These are phyloP conservation scores for Bubalus kerabau DNA, from an alignment of 2,113 vertebrate genomes.

Conservation along the genomic window DNA sequence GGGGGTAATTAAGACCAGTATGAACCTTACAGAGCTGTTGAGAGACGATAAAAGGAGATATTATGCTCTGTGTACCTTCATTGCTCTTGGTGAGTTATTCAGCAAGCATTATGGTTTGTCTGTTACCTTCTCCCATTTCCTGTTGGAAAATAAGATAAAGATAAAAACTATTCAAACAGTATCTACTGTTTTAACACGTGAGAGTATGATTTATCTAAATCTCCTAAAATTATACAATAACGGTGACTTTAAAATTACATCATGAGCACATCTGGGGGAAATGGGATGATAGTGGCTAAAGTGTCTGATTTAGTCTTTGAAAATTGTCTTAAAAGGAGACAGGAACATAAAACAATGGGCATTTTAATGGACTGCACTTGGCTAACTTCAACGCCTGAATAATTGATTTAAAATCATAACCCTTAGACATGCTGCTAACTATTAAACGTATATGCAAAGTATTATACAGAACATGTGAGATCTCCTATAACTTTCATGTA, in stretches of 20 bases:
- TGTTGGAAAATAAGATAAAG: neutral
- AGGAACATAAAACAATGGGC: constrained; percentile 8
- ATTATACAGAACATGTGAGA: neutral
- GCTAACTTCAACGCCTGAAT: neutral
- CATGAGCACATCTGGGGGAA: neutral
- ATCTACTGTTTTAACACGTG: neutral
- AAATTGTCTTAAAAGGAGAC: constrained; percentile 42
- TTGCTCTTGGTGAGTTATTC: neutral
- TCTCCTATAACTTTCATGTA: neutral
- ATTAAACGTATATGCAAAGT: neutral
- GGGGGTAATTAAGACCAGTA: no score
- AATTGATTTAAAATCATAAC: constrained; percentile 52
- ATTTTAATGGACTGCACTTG: constrained; percentile 40
- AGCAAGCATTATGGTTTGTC: neutral
- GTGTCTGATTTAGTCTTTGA: neutral
- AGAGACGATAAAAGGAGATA: neutral
- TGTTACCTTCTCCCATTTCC: neutral
- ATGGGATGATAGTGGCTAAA: neutral
- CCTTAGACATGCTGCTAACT: neutral
- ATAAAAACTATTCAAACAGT: neutral
- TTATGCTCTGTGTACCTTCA: neutral
- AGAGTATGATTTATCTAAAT: neutral
- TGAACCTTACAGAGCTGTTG: neutral
- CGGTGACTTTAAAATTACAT: neutral
- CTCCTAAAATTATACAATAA: neutral